These are phyloP conservation scores for cattle (Bos taurus) DNA, from an alignment of 2,113 vertebrate species.

Conservation along the genomic window ARS-UCD2.0 NC_037354.1:16879501-16880000, in stretches of 20 bases:
- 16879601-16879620: neutral
- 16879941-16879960: neutral
- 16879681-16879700: neutral
- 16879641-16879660: neutral
- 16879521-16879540: neutral
- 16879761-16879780: neutral
- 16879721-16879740: neutral
- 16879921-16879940: neutral
- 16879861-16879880: neutral
- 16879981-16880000: neutral
- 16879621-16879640: neutral
- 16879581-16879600: neutral
- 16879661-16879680: neutral
- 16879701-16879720: neutral
- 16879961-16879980: neutral
- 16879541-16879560: neutral
- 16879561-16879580: neutral
- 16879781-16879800: neutral
- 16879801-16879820: neutral
- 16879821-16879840: neutral
- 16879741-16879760: neutral
- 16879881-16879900: neutral
- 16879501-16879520: neutral
- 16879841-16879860: neutral
- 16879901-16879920: neutral